A percentile compares a stretch with the other conserved stretches of the same genome.
These are phyloP conservation scores for Alosa sapidissima DNA, from an alignment of 2,797 vertebrate genomes.

Conservation along the genomic window DNA sequence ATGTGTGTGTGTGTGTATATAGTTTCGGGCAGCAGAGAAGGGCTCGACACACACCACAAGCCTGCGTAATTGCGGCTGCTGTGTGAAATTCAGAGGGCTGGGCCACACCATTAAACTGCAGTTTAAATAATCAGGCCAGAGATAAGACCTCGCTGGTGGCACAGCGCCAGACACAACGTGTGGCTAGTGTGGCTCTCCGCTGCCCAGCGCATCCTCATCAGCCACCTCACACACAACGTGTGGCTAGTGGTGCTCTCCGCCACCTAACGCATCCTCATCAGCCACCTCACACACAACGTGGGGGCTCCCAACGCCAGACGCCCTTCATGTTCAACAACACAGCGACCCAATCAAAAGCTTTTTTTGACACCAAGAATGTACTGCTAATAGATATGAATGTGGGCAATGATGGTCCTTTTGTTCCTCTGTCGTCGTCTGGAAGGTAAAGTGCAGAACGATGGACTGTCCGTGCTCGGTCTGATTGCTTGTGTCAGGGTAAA, in stretches of 20 bases:
- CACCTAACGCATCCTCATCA: too few species aligned
- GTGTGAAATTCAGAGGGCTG: slow-evolving; percentile 3
- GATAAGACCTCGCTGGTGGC: not conserved
- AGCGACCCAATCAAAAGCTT: not conserved
- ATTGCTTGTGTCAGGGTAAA: not conserved
- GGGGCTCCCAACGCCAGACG: too few species aligned
- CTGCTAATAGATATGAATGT: not conserved
- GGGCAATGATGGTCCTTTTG: not conserved
- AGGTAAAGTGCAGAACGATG: not conserved
- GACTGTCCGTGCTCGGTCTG: not conserved
- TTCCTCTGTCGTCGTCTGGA: not conserved
- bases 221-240: not conserved
- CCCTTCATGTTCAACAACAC: not conserved
- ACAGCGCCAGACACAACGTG: not conserved
- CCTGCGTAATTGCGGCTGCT: not conserved
- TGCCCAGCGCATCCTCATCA: not conserved
- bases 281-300: not conserved
- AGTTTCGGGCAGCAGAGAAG: not conserved
- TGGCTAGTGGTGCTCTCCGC: too few species aligned
- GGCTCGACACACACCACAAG: not conserved
- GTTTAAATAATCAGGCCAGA: not conserved
- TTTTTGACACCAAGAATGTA: not conserved
- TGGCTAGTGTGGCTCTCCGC: not conserved
- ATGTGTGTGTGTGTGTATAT: not conserved
- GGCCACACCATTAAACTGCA: slow-evolving; percentile 7